Evolutionary conservation across 2,797 vertebrate species (phyloP).

Genomic region (Leucoraja ocellata): DNA sequence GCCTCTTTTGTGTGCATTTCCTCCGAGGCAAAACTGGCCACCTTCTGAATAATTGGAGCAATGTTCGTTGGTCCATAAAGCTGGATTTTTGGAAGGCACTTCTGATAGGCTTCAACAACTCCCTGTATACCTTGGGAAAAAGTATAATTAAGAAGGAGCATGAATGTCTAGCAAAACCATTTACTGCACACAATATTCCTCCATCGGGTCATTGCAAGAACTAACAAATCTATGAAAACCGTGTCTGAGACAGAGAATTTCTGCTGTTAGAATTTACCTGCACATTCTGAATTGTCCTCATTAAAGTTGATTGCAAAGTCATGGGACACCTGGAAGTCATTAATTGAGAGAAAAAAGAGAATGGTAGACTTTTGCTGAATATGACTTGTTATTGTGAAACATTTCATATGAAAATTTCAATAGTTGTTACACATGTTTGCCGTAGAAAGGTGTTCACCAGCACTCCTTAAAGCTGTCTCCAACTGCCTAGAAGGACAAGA

Average conservation of each 20-base stretch:
- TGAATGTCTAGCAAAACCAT: not conserved
- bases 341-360: not conserved
- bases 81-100: slow-evolving; percentile 93
- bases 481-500: too few relatives aligned
- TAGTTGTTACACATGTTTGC: not conserved
- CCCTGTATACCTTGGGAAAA: slow-evolving; percentile 81
- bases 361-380: not conserved
- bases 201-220: not conserved
- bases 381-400: not conserved
- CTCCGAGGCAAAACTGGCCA: slow-evolving; percentile 90
- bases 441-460: too few relatives aligned
- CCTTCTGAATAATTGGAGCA: slow-evolving; percentile 96
- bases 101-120: slow-evolving; percentile 98
- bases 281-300: slow-evolving; percentile 96
- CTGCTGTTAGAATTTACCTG: slow-evolving; percentile 65
- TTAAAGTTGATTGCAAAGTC: slow-evolving; percentile 99
- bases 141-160: not conserved
- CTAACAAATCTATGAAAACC: not conserved
- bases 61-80: slow-evolving; percentile 97
- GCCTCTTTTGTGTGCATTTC: slow-evolving; percentile 96
- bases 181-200: not conserved
- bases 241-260: too few relatives aligned
- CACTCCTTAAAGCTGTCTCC: too few relatives aligned
- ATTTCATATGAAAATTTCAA: not conserved
- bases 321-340: slow-evolving; percentile 76